Evolutionary conservation across 2,888 invertebrate genomes (phyloP), one percentile per base, ranked within the genome.

Genomic region (Tenthredo distinguenda): DNA sequence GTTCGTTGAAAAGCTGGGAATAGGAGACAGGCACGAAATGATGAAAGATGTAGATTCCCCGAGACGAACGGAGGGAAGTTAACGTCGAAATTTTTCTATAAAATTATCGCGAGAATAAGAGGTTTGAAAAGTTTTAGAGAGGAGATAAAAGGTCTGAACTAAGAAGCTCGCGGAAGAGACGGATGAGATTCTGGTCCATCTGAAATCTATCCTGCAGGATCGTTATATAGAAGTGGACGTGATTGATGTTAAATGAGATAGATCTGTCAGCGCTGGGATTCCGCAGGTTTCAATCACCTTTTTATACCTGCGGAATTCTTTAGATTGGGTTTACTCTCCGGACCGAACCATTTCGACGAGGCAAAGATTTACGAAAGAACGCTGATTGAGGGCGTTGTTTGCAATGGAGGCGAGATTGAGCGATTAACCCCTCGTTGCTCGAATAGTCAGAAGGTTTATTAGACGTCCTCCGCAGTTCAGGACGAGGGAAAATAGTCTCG

Each of bases 191-290:
- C 62, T 74, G 74, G 74, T 74, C 74, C 74, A 74, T 74, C 74
- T 74, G 40, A 74, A 74, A 74, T 74, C 74, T 74, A 74, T 74
- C 74, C 74, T 40, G 15, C 5, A 74, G 68, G 18, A 34, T 68
- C 31, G 68, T 31, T 47, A 34, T 34, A 50, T 47, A 77, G 47
- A 47, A 15, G 62, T 40, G 62, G 62, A 81, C 81, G 81, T 81
- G 81, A 81, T 81, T 81, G 81, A 81, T 81, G 81, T 81, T 62
- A 62, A 81, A 81, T 81, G 58, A 81, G 81, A 81, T 62, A 81
- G 81, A 81, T 81, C 81, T 81, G 81, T 81, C 81, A 62, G 62
- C 26, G 58, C 6, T 81, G 18, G 81, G 62, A 81, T 62, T 81
- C 50, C 18, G 62, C 40, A 58, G 50, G 58, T 81, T 62, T 81